phyloP scores from a whole-genome alignment of 2,888 invertebrate species.

The Merodon equestris region DNA sequence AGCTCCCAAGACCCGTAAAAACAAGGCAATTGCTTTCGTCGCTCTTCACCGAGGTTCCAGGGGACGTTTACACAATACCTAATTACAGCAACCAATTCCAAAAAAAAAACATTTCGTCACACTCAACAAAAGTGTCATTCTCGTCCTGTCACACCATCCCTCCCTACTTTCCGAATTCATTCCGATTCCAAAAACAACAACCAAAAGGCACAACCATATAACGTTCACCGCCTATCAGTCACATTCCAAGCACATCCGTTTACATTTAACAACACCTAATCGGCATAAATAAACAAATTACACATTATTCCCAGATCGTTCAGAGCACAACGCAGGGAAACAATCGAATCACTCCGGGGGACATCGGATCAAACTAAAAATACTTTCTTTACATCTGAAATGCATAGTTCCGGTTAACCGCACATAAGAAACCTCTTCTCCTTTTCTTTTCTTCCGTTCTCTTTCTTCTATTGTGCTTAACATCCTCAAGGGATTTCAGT shows the following conservation, averaged over 20 bases:
- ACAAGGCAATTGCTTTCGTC: too few species aligned
- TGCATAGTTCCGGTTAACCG: slow-evolving; percentile 67
- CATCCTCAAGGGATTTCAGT: slow-evolving; percentile 59
- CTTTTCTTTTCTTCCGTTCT: slow-evolving; percentile 37
- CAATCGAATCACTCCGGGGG: slow-evolving; percentile 50
- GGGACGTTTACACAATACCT: not conserved
- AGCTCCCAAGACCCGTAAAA: too few species aligned
- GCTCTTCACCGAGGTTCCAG: too few species aligned
- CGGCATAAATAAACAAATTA: slow-evolving; percentile 68
- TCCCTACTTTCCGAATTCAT: slow-evolving; percentile 23
- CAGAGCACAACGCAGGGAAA: not conserved
- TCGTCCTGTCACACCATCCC: slow-evolving; percentile 10
- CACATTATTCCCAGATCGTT: slow-evolving; percentile 61
- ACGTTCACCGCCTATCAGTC: slow-evolving; percentile 54
- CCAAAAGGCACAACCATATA: slow-evolving; percentile 38
- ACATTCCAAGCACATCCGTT: slow-evolving; percentile 54
- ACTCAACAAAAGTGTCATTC: slow-evolving; percentile 36
- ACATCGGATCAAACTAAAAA: slow-evolving; percentile 34
- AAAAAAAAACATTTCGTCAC: slow-evolving; percentile 25
- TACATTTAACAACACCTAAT: slow-evolving; percentile 61
- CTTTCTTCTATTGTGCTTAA: not conserved
- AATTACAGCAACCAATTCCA: slow-evolving; percentile 13
- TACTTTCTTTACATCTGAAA: slow-evolving; percentile 7
- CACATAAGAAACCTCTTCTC: slow-evolving; percentile 48
- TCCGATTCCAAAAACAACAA: slow-evolving; percentile 19